Percentiles rank a stretch among this genome's conserved stretches.
Evolutionary conservation across 2,113 vertebrate species (phyloP).

Genomic region (Mustelus asterias): DNA sequence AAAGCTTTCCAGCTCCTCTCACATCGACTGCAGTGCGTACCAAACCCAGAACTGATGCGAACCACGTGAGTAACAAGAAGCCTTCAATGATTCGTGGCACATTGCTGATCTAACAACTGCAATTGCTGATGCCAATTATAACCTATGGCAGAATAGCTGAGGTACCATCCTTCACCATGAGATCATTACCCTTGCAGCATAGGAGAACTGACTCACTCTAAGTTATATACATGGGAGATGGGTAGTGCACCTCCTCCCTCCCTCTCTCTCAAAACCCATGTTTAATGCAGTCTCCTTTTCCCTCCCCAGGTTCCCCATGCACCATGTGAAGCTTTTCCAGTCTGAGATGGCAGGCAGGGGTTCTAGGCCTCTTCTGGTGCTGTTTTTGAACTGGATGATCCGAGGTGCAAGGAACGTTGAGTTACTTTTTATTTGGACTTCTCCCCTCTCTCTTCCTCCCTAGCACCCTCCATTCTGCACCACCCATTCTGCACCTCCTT

Average conservation of each 20-base stretch:
- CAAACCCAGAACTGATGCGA: constrained; percentile 93
- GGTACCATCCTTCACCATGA: not conserved
- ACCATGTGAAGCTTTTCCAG: not conserved
- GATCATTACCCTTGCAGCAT: no score
- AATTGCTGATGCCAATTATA: not conserved
- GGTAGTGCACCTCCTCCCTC: not conserved
- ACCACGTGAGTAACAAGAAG: constrained; percentile 51
- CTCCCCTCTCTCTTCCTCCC: not conserved
- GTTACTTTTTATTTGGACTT: not conserved
- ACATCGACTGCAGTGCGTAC: constrained; percentile 84
- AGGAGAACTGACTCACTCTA: not conserved
- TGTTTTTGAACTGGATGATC: not conserved
- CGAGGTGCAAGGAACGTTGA: not conserved
- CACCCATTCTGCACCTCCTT: no score
- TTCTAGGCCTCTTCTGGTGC: not conserved
- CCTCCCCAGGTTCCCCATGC: not conserved
- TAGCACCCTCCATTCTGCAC: not conserved
- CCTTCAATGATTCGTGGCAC: not conserved
- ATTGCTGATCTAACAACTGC: not conserved
- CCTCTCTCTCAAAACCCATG: not conserved
- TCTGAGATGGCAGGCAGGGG: not conserved
- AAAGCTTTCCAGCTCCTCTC: constrained; percentile 94
- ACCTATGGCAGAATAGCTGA: not conserved
- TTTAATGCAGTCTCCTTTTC: constrained; percentile 28
- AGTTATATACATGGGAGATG: not conserved